These are phyloP conservation scores for Oophaga pumilio DNA, from an alignment of 2,113 vertebrate species.

Conservation along the genomic window DNA sequence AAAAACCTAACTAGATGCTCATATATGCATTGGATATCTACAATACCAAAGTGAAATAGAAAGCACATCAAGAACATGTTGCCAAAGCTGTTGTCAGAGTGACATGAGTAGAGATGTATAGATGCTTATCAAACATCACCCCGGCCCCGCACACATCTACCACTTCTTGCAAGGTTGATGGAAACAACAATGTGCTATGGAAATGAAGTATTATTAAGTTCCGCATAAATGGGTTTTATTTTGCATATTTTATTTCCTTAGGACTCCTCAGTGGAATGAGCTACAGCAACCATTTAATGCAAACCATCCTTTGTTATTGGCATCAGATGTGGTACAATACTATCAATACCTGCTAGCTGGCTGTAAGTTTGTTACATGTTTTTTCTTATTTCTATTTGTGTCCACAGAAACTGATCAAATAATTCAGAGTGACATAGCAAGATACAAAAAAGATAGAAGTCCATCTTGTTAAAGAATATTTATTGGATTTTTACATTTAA, in stretches of 20 bases:
- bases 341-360: slow-evolving; percentile 91
- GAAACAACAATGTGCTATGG: too few relatives aligned
- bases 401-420: not conserved
- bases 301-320: slow-evolving; percentile 90
- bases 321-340: slow-evolving; percentile 92
- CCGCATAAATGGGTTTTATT: slow-evolving; percentile 65
- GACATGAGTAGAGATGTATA: too few relatives aligned
- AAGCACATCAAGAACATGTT: not conserved
- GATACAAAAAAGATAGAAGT: too few relatives aligned
- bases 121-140: too few relatives aligned
- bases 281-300: slow-evolving; percentile 95
- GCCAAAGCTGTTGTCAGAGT: not conserved
- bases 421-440: not conserved
- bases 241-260: slow-evolving; percentile 71
- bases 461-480: too few relatives aligned
- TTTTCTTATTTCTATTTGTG: not conserved
- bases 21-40: too few relatives aligned
- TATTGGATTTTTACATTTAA: too few relatives aligned
- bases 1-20: too few relatives aligned
- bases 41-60: too few relatives aligned
- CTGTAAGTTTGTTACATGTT: slow-evolving; percentile 73
- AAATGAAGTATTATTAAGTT: too few relatives aligned
- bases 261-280: slow-evolving; percentile 98
- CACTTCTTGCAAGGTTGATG: too few relatives aligned
- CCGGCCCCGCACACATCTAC: too few relatives aligned